Base-by-base conservation (phyloP, 2,888 invertebrate genomes). In the Linnaemya tessellans region DNA sequence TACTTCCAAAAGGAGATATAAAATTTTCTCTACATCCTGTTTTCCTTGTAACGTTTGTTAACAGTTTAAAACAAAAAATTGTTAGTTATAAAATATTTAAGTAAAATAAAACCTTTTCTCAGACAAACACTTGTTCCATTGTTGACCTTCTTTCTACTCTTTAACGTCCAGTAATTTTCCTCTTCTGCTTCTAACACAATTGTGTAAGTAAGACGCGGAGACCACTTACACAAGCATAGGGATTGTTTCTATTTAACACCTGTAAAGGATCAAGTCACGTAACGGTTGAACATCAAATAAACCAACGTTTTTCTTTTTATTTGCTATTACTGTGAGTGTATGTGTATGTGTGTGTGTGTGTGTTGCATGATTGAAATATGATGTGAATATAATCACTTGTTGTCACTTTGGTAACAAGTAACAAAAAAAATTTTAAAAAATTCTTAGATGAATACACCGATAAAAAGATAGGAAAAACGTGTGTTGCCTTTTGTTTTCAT, bases 241-340 rank as follows among this genome's bases (percentile, higher is more conserved):
- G n/a, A 56, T 65, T 75, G 43, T 77, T 41, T 71, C 11, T 35
- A 46, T 54, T 62, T 84, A 87, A 88, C 88, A 88, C 88, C 88
- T 88, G 88, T 87, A 87, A 80, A 80, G 88, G 88, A 88, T 88
- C 86, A 87, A 84, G 87, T 88, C 87, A 87, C 87, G 87, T 87
- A 85, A 73, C 30, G 56, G 35, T 51, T 65, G 54, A 38, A 41
- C 13, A 64, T 56, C 54, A 78, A 73, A 74, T 18, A 68, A 15
- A 49, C 51, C 9, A 64, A 75, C 8, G 30, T 41, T 20, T 58
- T 22, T 58, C n/a, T 64, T 15, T 20, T 7, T 68, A 58, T 49
- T 38, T 74, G 7, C 20, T 54, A 41, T 35, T 2, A 58, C 0
- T 46, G 9, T 30, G 0, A 49, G 15, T 25, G 25, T 43, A 25